Evolutionary conservation across 2,113 vertebrate genomes (phyloP), one percentile per base, ranked within the genome.

Genomic region (Chaetorhynchus papuensis): DNA sequence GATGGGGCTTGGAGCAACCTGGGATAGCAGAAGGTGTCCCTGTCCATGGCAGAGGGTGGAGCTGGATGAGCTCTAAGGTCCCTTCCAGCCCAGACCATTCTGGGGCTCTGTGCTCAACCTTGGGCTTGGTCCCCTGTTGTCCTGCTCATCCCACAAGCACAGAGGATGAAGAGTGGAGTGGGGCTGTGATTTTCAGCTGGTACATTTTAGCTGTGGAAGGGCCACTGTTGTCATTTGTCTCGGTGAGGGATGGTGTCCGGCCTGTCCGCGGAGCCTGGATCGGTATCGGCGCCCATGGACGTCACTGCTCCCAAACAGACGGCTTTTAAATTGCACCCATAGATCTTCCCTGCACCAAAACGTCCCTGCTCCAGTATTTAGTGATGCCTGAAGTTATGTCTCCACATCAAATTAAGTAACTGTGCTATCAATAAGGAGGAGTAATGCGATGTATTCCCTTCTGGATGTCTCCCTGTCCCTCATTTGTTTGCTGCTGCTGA

Each of bases 351-450:
- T 93, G 96, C 93, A 50, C 95, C 96, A 92, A 70, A 72, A 82
- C 31, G 8, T 69, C 78, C 68, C 93, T 94, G 90, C 85, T 94
- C 76, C 91, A 79, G 63, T 94, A 84, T 79, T 97, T 94, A 90
- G 79, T 8, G 13, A 82, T 89, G 96, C 83, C 94, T 95, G 52
- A 83, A 96, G 95, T 94, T 93, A 65, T 30, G 39, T 75, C 64
- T 95, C 75, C 92, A 96, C 93, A 94, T 95, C 94, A 96, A 96
- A 95, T 92, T 93, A 97, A 97, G 95, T 90, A 94, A 90, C 93
- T 89, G 88, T 41, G 61, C 95, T 87, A 97, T 97, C 97, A 96
- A 96, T 98, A 97, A 98, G 78, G 84, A 95, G 95, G 93, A 96
- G 83, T 95, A 87, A 85, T 84, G 65, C 2, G 7, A 41, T 75